These are phyloP conservation scores for Leptopilina myrica DNA, from an alignment of 2,888 invertebrate genomes.

Conservation along the genomic window DNA sequence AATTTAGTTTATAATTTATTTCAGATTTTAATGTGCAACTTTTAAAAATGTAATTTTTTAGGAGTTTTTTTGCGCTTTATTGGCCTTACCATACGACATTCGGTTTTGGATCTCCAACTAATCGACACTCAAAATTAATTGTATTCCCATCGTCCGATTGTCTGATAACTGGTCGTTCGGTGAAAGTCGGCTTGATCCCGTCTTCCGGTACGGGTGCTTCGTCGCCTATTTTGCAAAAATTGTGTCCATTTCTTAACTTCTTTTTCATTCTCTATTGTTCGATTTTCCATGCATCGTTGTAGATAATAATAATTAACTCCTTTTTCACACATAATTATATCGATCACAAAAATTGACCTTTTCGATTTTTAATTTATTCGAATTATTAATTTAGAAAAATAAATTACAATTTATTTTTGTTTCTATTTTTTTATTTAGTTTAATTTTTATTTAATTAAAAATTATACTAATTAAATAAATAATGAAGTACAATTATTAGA, in stretches of 20 bases:
- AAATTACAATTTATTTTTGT: too few relatives aligned
- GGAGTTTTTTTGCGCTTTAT: constrained; percentile 42
- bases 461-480: too few relatives aligned
- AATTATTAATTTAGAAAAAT: too few relatives aligned
- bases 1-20: too few relatives aligned
- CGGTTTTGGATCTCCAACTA: constrained; percentile 98
- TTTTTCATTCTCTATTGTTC: not conserved
- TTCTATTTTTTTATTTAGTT: too few relatives aligned
- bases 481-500: too few relatives aligned
- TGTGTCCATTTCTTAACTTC: constrained; percentile 18
- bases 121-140: constrained; percentile 97
- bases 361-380: too few relatives aligned
- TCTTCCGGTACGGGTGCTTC: constrained; percentile 95
- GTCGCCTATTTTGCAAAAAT: constrained; percentile 84
- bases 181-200: constrained; percentile 97
- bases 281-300: constrained; percentile 32
- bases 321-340: not conserved
- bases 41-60: constrained; percentile 12
- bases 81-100: constrained; percentile 90
- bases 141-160: constrained; percentile 97
- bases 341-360: too few relatives aligned
- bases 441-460: too few relatives aligned
- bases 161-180: constrained; percentile 97
- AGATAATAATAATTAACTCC: not conserved
- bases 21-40: not conserved